A percentile compares a stretch with the other conserved stretches of the same genome.
Conservation (phyloP, 2,113 vertebrate species). For the Aix galericulata region DNA sequence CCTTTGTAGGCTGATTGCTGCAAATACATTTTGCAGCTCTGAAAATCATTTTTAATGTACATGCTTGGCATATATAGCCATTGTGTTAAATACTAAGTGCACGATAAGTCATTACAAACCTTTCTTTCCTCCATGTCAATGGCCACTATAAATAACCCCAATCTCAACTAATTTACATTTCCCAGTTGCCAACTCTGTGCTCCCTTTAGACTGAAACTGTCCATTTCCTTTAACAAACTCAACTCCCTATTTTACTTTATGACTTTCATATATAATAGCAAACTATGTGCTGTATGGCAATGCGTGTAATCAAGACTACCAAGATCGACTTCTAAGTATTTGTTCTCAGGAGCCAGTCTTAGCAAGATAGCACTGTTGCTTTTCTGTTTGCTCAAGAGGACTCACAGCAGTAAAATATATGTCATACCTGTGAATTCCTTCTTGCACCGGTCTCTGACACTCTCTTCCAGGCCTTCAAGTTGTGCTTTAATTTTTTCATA, state of each 20-base stretch:
- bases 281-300: background rate
- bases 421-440: slow-evolving; percentile 94
- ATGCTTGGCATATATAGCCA: background rate
- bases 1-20: background rate
- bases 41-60: background rate
- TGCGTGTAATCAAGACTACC: slow-evolving; percentile 1
- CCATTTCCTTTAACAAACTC: background rate
- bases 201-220: background rate
- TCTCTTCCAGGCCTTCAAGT: slow-evolving; percentile 94
- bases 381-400: background rate
- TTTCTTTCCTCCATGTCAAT: background rate
- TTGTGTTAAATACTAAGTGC: background rate
- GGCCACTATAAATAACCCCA: background rate
- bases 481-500: slow-evolving; percentile 96
- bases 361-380: background rate
- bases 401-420: background rate
- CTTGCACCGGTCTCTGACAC: slow-evolving; percentile 95
- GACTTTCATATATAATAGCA: background rate
- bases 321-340: background rate
- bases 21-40: slow-evolving; percentile 18
- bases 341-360: background rate
- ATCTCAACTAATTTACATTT: background rate
- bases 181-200: background rate
- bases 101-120: background rate
- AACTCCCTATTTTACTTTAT: background rate